Percentiles rank a stretch among this genome's conserved stretches.
phyloP scores from a whole-genome alignment of 2,888 invertebrate species.

The Agonopterix heracliana region DNA sequence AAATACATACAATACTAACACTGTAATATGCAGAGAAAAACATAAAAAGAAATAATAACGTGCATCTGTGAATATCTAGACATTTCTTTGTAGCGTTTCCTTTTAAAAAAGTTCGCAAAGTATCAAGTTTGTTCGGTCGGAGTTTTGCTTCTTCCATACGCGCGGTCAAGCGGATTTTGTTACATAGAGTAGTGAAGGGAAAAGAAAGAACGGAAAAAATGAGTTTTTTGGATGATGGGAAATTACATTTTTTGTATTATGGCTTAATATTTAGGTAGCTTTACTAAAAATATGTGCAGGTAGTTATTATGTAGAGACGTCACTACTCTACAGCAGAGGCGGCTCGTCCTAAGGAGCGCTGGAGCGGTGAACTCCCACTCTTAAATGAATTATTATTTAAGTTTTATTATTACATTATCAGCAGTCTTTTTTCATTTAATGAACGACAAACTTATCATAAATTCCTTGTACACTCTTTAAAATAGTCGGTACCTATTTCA shows the following conservation, averaged over 20 bases:
- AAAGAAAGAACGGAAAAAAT: slow-evolving; percentile 27
- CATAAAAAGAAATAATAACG: neutral
- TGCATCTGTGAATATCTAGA: neutral
- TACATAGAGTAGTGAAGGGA: slow-evolving; percentile 45
- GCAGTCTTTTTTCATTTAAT: too few relatives aligned
- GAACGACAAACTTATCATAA: too few relatives aligned
- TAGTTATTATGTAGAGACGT: too few relatives aligned
- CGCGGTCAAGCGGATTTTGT: slow-evolving; percentile 74
- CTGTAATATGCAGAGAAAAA: neutral
- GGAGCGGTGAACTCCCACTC: too few relatives aligned
- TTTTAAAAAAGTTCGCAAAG: slow-evolving; percentile 46
- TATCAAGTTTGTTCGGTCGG: slow-evolving; percentile 57
- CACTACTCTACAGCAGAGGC: too few relatives aligned
- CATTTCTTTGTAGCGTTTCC: neutral
- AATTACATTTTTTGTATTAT: neutral
- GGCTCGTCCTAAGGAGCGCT: too few relatives aligned
- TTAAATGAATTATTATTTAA: too few relatives aligned
- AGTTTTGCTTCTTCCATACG: slow-evolving; percentile 61
- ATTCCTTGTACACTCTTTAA: too few relatives aligned
- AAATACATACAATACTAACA: neutral
- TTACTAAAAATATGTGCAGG: too few relatives aligned
- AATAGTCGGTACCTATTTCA: too few relatives aligned
- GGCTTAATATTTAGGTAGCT: too few relatives aligned
- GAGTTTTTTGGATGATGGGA: neutral
- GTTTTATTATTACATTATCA: too few relatives aligned